Conservation (phyloP, 2,888 invertebrate genomes). For the Epicampocera succincta region DNA sequence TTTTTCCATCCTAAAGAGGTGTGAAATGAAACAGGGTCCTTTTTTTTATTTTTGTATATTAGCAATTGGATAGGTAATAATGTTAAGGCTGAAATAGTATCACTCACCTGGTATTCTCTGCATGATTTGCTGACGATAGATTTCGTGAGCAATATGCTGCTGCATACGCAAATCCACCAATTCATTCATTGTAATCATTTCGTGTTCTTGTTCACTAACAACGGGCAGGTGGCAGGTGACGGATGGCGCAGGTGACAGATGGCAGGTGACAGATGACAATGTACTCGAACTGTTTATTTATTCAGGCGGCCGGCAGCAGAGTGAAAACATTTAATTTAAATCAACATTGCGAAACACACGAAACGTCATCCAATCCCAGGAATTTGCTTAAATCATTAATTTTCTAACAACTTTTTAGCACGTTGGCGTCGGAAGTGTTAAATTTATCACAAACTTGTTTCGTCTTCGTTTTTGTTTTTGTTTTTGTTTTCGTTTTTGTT, state of each 20-base stretch:
- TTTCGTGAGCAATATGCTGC: slow-evolving; percentile 81
- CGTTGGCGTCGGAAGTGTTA: slow-evolving; percentile 66
- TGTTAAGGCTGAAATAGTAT: too few species aligned
- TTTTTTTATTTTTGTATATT: too few species aligned
- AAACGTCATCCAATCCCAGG: slow-evolving; percentile 9
- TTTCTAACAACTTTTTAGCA: slow-evolving; percentile 5
- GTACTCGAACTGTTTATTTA: neutral
- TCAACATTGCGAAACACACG: slow-evolving; percentile 46
- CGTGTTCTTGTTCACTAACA: slow-evolving; percentile 7
- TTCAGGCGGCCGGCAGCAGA: neutral
- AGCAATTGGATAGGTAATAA: too few species aligned
- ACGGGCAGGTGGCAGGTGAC: slow-evolving; percentile 2
- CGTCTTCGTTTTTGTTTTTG: too few species aligned
- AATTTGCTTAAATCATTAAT: neutral
- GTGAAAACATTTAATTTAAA: slow-evolving; percentile 5
- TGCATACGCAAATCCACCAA: slow-evolving; percentile 82
- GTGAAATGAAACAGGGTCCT: too few species aligned
- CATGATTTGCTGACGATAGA: slow-evolving; percentile 82
- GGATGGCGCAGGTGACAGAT: too few species aligned
- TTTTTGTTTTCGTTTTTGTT: too few species aligned
- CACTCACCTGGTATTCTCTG: slow-evolving; percentile 81
- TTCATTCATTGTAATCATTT: slow-evolving; percentile 81
- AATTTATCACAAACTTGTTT: slow-evolving; percentile 63
- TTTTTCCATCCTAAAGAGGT: too few species aligned
- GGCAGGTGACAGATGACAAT: too few species aligned